Base-by-base conservation (phyloP, 2,888 invertebrate species). In the Synergus japonicus region DNA sequence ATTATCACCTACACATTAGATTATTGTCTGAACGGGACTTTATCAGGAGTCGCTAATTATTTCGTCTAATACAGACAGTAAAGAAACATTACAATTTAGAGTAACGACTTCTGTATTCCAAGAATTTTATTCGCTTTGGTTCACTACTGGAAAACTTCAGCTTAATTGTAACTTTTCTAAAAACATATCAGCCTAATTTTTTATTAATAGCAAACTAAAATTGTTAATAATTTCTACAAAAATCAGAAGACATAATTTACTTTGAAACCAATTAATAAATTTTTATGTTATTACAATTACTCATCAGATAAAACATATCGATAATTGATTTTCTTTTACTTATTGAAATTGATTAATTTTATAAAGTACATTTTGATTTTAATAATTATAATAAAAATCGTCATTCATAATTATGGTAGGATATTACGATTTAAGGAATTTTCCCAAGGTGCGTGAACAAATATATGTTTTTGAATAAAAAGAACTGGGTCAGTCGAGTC, bases 21-120 rank as follows among this genome's bases (percentile, higher is more conserved):
- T 86, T 88, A 89, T 88, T 85, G 84, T 88, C 84, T 85, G 84
- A 89, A 90, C 88, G 89, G 90, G 86, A 89, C 84, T 85, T 65
- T 78, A 63, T 78, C 77, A 77, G 65, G 77, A 82, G 78, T 76
- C 67, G 87, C 84, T 87, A 88, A 87, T 85, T 76, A 69, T 29
- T 69, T 73, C 60, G 54, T 79, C 78, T 79, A 37, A 78, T 49
- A 54, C 12, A 37, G 29, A 18, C 44, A 29, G n/a, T 49, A 18
- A 67, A 43, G 60, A 9, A n/a, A n/a, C n/a, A 54, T 54, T 54
- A 54, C 2, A 60, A 18, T 60, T 5, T 12, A 22, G 18, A 60
- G 4, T 29, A 29, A 18, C 5, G 10, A 12, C 18, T 60, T 60
- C n/a, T 60, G 22, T 44, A 22, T 5, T 67, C 5, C 13, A n/a